Conservation (phyloP, 2,113 vertebrate species). For the Phalacrocorax pelagicus region DNA sequence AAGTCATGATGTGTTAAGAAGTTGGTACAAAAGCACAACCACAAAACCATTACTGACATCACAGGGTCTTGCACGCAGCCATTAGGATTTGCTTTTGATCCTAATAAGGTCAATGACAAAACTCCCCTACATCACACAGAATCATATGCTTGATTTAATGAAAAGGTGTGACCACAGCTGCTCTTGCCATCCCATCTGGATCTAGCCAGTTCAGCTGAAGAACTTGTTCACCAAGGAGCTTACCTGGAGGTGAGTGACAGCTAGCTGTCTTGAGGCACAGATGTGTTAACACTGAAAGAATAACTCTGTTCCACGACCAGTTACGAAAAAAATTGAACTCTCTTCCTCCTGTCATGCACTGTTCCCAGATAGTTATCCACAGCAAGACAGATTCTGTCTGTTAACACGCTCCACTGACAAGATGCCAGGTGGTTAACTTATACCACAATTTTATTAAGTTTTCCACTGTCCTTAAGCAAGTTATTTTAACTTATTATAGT, state of each 20-base stretch:
- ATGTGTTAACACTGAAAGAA: background rate
- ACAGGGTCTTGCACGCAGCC: background rate
- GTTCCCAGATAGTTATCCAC: no score
- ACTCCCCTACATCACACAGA: background rate
- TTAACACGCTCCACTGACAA: no score
- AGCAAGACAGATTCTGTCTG: no score
- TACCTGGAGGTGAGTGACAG: background rate
- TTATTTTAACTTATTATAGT: no score
- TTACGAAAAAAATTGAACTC: background rate
- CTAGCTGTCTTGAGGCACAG: background rate
- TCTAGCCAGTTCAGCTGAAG: background rate
- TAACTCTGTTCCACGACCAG: background rate
- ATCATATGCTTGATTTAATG: background rate
- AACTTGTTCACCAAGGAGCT: slow-evolving; percentile 28
- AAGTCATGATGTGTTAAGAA: background rate
- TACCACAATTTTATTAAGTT: no score
- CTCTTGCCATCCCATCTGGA: background rate
- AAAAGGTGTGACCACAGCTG: slow-evolving; percentile 14
- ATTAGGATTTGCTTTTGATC: background rate
- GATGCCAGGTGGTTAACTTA: no score
- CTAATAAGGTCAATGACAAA: background rate
- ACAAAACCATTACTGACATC: background rate
- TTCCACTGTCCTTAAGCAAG: no score
- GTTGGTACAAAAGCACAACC: background rate
- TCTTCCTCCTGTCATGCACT: background rate